Evolutionary conservation across 2,797 vertebrate genomes (phyloP).

Genomic region (Cynopterus sphinx): DNA sequence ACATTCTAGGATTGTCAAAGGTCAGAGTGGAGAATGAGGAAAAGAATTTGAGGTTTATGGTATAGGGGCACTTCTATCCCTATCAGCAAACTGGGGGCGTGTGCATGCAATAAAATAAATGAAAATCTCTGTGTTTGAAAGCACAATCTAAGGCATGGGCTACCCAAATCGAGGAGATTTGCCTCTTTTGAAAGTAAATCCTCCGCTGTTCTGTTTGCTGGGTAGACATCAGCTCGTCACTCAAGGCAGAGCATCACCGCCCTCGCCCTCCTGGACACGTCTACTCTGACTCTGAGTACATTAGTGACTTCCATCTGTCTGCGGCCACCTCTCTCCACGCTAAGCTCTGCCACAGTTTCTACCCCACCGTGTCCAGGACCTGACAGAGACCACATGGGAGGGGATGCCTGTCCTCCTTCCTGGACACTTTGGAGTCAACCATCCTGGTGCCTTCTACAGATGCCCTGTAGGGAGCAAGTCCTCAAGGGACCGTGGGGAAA

Average conservation of each 20-base stretch:
- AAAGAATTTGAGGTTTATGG: neutral
- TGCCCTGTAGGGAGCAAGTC: too few species aligned
- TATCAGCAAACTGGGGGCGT: neutral
- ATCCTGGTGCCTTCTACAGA: neutral
- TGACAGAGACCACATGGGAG: neutral
- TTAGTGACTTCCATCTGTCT: neutral
- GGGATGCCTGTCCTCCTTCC: rapidly evolving
- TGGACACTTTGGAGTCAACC: rapidly evolving
- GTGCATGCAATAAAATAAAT: neutral
- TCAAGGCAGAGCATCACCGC: neutral
- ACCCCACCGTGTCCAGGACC: too few species aligned
- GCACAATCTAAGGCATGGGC: neutral
- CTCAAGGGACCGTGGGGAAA: neutral
- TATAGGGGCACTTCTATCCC: neutral
- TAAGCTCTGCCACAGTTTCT: too few species aligned
- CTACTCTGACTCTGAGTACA: neutral
- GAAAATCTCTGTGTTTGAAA: neutral
- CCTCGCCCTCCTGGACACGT: neutral
- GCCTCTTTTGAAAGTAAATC: neutral
- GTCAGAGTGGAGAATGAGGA: neutral
- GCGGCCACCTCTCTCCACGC: neutral
- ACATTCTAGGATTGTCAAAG: neutral
- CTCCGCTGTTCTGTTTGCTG: neutral
- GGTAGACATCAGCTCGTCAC: neutral
- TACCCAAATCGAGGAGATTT: neutral